Evolutionary conservation across 1,140 invertebrate genomes (phyloP), one percentile per base, ranked within the genome.

Genomic region (Olivierus martensii): DNA sequence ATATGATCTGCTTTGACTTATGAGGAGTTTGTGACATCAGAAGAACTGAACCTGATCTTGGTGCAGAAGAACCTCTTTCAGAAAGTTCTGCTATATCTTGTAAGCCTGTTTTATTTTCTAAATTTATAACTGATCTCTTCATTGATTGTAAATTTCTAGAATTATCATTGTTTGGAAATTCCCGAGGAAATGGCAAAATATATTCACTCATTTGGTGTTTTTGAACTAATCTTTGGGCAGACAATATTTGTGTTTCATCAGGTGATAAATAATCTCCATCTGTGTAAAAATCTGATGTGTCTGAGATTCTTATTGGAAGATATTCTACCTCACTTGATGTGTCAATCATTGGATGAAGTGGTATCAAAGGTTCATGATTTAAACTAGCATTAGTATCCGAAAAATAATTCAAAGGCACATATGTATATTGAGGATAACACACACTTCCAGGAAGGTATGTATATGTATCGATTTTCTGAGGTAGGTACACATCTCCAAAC

Each of bases 241-340:
- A 17, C 15, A 56, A 21, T 5, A 56, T 11, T 14, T 56, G 46
- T 14, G 42, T 38, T 42, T 53, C 56, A 34, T 57, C 56, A 35
- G 53, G 38, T 3, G 52, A 54, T 12, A 50, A 18, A n/a, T 46
- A 34, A 11, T 49, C 48, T 9, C 46, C 37, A 34, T 57, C 56
- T 1, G 55, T 52, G 22, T 34, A 57, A 36, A 17, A 46, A 15
- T 46, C 45, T 42, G 51, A 50, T 28, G 42, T 56, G 17, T 57
- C 52, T 6, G 56, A 57, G 21, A 57, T 50, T 14, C 45, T 22
- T 6, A 57, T 53, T 3, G 56, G 56, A 21, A 57, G 49, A 52
- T 21, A 57, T n/a, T 49, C 46, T 1, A 46, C 7, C 18, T 57
- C 56, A 51, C 48, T 51, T 7, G 56, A 35, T 38, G 49, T 53